A percentile compares a stretch with the other conserved stretches of the same genome.
phyloP scores from a whole-genome alignment of 1,140 invertebrate genomes.

The Drosophila carrolli region DNA sequence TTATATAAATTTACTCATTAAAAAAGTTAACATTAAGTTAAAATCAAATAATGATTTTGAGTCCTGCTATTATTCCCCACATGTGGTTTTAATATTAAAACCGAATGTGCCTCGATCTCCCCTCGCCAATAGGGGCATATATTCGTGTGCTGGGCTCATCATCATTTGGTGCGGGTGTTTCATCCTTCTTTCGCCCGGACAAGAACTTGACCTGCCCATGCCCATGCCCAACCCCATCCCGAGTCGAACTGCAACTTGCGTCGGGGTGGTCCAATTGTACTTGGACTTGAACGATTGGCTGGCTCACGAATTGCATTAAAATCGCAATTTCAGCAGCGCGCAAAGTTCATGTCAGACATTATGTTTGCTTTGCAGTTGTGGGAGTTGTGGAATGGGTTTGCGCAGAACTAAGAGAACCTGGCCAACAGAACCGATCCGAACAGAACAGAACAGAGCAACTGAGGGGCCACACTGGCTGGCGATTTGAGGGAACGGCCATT shows the following conservation, averaged over 20 bases:
- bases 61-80: no score
- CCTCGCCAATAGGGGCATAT: constrained; percentile 33
- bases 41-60: no score
- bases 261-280: constrained; percentile 80
- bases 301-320: constrained; percentile 84
- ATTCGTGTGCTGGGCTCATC: constrained; percentile 40
- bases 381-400: constrained; percentile 27
- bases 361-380: constrained; percentile 71
- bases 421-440: constrained; percentile 15
- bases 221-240: constrained; percentile 22
- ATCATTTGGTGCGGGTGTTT: constrained; percentile 56
- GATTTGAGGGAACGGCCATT: constrained; percentile 74
- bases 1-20: no score
- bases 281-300: constrained; percentile 80
- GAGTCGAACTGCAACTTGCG: constrained; percentile 18
- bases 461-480: constrained; percentile 73
- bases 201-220: constrained; percentile 39
- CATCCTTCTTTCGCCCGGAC: constrained; percentile 6
- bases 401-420: background rate
- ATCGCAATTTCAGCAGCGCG: constrained; percentile 83
- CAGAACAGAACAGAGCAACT: constrained; percentile 8
- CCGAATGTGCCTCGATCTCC: background rate
- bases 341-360: constrained; percentile 84
- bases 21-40: no score
- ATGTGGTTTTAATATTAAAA: no score